Base-by-base conservation (phyloP, 2,113 vertebrate genomes). In the Seriola quinqueradiata region DNA sequence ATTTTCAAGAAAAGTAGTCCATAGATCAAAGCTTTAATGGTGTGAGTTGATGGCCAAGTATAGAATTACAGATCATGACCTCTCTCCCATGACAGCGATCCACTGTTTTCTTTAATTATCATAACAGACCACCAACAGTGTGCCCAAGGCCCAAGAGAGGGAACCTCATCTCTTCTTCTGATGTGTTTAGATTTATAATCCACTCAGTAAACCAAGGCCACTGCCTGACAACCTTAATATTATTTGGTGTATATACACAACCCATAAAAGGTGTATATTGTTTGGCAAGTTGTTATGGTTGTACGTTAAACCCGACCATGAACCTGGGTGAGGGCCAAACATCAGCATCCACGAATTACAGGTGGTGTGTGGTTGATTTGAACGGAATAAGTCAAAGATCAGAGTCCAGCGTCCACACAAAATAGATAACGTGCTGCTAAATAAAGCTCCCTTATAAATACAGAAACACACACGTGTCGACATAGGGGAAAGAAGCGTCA, bases 381-480 rank as follows among this genome's bases (percentile, higher is more conserved):
- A 44, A 75, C 28, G 34, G 55, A 80, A 77, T 79, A 70, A 69
- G 34, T 3, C 1, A 9, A 54, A 79, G 40, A 83, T 80, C 75
- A 58, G 34, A 34, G 64, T 50, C 42, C 52, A 57, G 55, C 19
- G 5, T 11, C 38, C 36, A 46, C 64, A 64, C n/a, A 71, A 80
- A 81, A 89, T 34, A 72, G 76, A 90, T 71, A 81, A 65, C 66
- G 6, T 8, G 34, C 36, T 38, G 58, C 92, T 91, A 92, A 90
- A 91, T 84, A 90, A 89, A 91, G 88, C 79, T 42, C n/a, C 38
- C 17, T 55, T 79, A 89, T 88, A 71, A 90, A 84, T 67, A 72
- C 68, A 85, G 48, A 69, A 77, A 72, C 55, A 54, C 50, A 66
- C 81, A 82, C 70, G 54, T 89, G 85, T 86, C 78, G 58, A 44